Evolutionary conservation across 2,113 vertebrate species (phyloP), one percentile per base, ranked within the genome.

Genomic region (Turnix velox): DNA sequence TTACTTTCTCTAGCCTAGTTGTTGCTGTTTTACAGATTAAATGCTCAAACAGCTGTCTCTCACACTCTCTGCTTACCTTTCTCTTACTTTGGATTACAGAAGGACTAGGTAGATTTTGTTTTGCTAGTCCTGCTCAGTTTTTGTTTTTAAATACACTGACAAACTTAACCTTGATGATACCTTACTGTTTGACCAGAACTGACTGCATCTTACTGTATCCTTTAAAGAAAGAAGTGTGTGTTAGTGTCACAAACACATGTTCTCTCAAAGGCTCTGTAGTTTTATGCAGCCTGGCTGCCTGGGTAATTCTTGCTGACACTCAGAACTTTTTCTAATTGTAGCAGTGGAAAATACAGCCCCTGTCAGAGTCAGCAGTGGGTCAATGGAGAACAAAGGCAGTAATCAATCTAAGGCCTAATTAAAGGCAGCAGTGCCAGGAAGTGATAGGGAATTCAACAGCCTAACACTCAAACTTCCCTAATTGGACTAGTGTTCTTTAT

Each of bases 381-480:
- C 87, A 95, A 20, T 37, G 43, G 52, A 82, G 68, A 91, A 91
- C 87, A 97, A 96, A 94, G 93, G 61, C 80, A 87, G 92, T 74
- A 92, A 96, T 96, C 93, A 96, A 93, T 94, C 94, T 58, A 93
- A 77, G 57, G 49, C 61, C 88, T 95, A 96, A 85, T 96, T 92
- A 95, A 92, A 95, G 91, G 79, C 66, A 74, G 18, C 39, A 62
- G 58, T 88, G 78, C 77, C 94, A 91, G 95, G 93, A 93, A 90
- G 84, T 96, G 63, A 90, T 58, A 77, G 80, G 76, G 76, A 82
- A 72, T 74, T 86, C 58, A 84, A 45, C 54, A 75, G 58, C 58
- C 76, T 51, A 71, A 77, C 81, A 83, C 76, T 88, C 74, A 82
- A 83, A 78, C 48, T 80, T 94, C 84, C 73, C 82, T 95, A 93